A percentile compares a stretch with the other conserved stretches of the same genome.
phyloP scores from a whole-genome alignment of 1,140 invertebrate species.

The Euwallacea fornicatus region DNA sequence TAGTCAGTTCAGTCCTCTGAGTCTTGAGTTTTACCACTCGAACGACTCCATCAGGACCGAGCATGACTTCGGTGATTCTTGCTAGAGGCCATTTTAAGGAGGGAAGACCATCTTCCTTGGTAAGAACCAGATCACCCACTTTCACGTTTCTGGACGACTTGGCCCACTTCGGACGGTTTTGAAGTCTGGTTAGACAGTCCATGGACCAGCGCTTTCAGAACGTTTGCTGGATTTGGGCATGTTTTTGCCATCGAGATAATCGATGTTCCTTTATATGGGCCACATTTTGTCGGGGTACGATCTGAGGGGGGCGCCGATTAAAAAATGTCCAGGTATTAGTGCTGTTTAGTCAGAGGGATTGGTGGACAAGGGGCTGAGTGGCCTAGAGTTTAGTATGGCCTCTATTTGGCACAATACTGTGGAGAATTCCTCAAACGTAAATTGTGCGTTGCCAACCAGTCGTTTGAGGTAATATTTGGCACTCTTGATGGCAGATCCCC shows the following conservation, averaged over 20 bases:
- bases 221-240: slow-evolving; percentile 1
- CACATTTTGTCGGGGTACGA: background rate
- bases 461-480: no score
- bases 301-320: background rate
- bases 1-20: no score
- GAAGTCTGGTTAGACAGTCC: slow-evolving; percentile 10
- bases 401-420: no score
- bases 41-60: slow-evolving; percentile 13
- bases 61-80: slow-evolving; percentile 32
- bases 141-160: background rate
- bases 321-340: slow-evolving; percentile 52
- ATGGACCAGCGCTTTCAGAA: no score
- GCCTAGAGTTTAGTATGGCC: no score
- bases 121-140: slow-evolving; percentile 42
- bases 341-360: slow-evolving; percentile 41
- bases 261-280: background rate
- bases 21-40: slow-evolving; percentile 17
- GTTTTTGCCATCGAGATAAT: slow-evolving; percentile 1
- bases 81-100: no score
- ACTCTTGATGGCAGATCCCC: no score
- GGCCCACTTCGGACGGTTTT: slow-evolving; percentile 24
- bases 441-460: no score
- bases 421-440: no score
- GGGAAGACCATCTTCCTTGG: slow-evolving; percentile 49
- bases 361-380: slow-evolving; percentile 43